These are phyloP conservation scores for Plemyria rubiginata DNA, from an alignment of 2,888 invertebrate species.

Conservation along the genomic window DNA sequence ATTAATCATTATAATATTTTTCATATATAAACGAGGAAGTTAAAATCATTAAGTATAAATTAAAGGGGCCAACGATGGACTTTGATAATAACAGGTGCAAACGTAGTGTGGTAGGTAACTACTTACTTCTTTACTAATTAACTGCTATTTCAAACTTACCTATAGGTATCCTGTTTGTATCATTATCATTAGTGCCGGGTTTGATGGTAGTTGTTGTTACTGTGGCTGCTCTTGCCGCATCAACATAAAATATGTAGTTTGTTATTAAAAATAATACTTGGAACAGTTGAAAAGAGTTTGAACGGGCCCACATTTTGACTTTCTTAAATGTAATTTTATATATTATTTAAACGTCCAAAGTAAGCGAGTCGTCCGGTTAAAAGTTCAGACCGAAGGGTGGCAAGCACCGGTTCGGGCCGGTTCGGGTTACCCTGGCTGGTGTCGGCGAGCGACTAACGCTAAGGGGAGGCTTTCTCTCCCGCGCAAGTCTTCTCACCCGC, in stretches of 20 bases:
- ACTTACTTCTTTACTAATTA: too few relatives aligned
- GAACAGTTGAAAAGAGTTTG: constrained; percentile 2
- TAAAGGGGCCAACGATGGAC: too few relatives aligned
- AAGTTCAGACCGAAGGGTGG: not conserved
- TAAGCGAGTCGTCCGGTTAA: not conserved
- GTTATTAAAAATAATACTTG: constrained; percentile 5
- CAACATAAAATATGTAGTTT: constrained; percentile 1
- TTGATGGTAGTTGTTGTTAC: not conserved
- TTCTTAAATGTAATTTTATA: not conserved
- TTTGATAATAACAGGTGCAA: too few relatives aligned
- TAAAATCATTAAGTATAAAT: too few relatives aligned
- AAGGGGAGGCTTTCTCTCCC: constrained; percentile 49
- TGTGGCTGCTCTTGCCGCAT: constrained; percentile 2
- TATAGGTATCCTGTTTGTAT: constrained; percentile 9
- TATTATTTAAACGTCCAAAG: too few relatives aligned
- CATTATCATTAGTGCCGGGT: not conserved
- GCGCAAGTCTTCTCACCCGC: constrained; percentile 32
- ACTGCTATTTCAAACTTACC: constrained; percentile 24
- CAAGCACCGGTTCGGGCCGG: not conserved
- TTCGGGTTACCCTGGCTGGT: constrained; percentile 24
- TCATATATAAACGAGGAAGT: too few relatives aligned
- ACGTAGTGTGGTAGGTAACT: too few relatives aligned
- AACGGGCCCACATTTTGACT: constrained; percentile 14
- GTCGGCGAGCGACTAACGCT: constrained; percentile 65
- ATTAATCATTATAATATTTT: too few relatives aligned